These are phyloP conservation scores for Epizoanthus illoricatus DNA, from an alignment of 92 coral and sea anemone genomes.

Conservation along the genomic window DNA sequence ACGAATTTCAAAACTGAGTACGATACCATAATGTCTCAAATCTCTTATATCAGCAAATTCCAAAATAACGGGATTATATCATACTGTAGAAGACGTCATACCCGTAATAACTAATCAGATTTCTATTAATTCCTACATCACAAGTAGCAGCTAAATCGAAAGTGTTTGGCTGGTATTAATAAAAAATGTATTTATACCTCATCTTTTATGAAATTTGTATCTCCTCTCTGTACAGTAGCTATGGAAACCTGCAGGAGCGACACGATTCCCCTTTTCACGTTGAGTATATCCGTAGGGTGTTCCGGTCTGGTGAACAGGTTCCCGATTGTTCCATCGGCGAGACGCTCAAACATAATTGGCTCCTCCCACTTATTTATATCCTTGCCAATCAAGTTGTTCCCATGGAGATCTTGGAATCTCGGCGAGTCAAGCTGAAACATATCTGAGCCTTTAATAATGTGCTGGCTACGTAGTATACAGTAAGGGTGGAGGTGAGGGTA, in stretches of 20 bases:
- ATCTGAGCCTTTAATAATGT: too few species aligned
- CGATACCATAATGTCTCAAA: too few species aligned
- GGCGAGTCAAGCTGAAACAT: slow-evolving; percentile 21
- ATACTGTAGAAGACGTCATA: too few species aligned
- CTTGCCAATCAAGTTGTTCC: slow-evolving; percentile 27
- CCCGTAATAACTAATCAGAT: too few species aligned
- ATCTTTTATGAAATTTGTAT: not conserved
- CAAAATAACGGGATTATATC: too few species aligned
- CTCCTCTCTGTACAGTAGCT: not conserved
- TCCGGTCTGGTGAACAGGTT: slow-evolving; percentile 21
- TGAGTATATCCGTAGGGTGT: slow-evolving; percentile 46
- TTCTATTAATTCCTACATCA: not conserved
- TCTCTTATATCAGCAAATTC: too few species aligned
- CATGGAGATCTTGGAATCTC: slow-evolving; percentile 32
- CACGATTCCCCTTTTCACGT: slow-evolving; percentile 52
- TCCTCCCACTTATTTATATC: slow-evolving; percentile 34
- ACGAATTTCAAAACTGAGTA: too few species aligned
- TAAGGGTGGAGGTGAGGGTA: too few species aligned
- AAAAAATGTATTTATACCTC: not conserved
- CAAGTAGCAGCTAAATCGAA: not conserved
- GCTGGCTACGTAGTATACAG: too few species aligned
- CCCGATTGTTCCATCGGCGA: slow-evolving; percentile 34
- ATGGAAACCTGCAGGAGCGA: slow-evolving; percentile 49
- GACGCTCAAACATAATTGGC: slow-evolving; percentile 32
- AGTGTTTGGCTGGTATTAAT: not conserved